A percentile compares a stretch with the other conserved stretches of the same genome.
phyloP scores from a whole-genome alignment of 2,113 vertebrate species.

The Platysternon megacephalum region DNA sequence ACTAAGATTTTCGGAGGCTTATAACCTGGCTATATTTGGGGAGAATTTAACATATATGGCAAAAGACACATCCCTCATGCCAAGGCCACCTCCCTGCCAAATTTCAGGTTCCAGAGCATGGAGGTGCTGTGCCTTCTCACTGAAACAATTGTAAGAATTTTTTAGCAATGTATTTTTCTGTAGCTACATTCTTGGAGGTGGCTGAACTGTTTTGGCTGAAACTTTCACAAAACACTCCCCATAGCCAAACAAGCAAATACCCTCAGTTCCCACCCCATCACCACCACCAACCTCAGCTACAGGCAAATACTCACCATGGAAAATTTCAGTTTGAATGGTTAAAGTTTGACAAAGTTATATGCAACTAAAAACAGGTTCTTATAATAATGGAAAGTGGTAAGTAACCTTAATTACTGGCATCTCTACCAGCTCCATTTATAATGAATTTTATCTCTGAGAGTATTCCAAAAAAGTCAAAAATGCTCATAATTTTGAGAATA shows the following conservation, averaged over 20 bases:
- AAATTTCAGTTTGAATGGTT: background rate
- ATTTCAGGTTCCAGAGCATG: background rate
- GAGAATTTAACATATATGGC: background rate
- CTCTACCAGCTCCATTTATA: background rate
- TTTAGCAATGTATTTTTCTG: background rate
- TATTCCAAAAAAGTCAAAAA: background rate
- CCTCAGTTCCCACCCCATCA: background rate
- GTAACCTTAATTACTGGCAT: rapidly evolving
- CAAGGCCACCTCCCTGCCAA: background rate
- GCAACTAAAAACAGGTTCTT: background rate
- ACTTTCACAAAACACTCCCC: background rate
- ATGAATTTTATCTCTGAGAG: background rate
- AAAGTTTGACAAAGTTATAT: background rate
- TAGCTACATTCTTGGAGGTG: background rate
- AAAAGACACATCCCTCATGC: background rate
- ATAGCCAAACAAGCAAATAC: background rate
- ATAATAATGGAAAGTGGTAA: background rate
- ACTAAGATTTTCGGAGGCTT: background rate
- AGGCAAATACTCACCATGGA: background rate
- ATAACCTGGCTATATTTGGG: background rate
- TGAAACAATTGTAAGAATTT: background rate
- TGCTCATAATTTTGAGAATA: background rate
- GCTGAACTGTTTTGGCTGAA: background rate
- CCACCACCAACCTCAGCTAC: background rate
- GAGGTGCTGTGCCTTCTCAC: background rate